A percentile compares a stretch with the other conserved stretches of the same genome.
Conservation (phyloP, 2,888 invertebrate species). For the Neoscelio sp. region DNA sequence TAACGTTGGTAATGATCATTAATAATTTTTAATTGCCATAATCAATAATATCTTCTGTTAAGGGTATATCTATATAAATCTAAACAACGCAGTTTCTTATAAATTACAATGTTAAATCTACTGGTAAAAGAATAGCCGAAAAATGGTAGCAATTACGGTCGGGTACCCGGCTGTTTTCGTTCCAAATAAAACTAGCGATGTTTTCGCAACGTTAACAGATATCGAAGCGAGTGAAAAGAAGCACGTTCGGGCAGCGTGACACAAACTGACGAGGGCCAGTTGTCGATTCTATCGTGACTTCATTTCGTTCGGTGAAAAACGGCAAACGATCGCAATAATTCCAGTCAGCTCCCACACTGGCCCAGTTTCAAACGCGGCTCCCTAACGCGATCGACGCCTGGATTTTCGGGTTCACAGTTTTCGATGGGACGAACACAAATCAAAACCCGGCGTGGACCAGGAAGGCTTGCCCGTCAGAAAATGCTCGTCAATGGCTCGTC, state of each 20-base stretch:
- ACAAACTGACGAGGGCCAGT: constrained; percentile 58
- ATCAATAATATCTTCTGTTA: too few species aligned
- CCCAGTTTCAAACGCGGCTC: constrained; percentile 59
- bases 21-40: too few species aligned
- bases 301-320: constrained; percentile 64
- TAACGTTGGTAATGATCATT: too few species aligned
- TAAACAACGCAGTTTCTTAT: too few species aligned
- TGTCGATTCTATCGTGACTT: constrained; percentile 67
- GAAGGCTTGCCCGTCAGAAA: constrained; percentile 25
- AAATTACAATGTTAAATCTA: neutral
- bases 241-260: constrained; percentile 46
- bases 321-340: constrained; percentile 70
- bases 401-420: constrained; percentile 49
- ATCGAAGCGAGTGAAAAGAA: constrained; percentile 35
- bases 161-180: constrained; percentile 14
- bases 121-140: constrained; percentile 1
- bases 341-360: constrained; percentile 53
- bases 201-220: constrained; percentile 54
- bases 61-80: too few species aligned
- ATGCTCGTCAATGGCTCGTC: constrained; percentile 52
- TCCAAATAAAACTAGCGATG: constrained; percentile 42
- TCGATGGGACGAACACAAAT: constrained; percentile 36
- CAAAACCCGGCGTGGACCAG: constrained; percentile 25
- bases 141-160: constrained; percentile 52
- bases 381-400: constrained; percentile 20